Percentiles rank a stretch among this genome's conserved stretches.
Evolutionary conservation across 1,140 invertebrate genomes (phyloP).

Genomic region (honey bee (Apis mellifera)): DNA sequence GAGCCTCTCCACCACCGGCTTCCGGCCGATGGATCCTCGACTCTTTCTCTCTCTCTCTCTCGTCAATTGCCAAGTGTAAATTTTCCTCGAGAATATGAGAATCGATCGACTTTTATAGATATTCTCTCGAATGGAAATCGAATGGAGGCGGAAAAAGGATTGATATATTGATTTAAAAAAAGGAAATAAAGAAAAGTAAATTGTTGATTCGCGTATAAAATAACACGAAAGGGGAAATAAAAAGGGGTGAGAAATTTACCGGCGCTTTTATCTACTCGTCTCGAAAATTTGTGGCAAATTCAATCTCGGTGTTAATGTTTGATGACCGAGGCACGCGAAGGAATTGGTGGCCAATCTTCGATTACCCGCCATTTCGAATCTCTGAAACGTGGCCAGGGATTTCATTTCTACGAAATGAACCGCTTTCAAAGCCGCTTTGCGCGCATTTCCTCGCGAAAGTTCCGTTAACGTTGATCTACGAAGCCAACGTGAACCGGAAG

Average conservation of each 20-base stretch:
- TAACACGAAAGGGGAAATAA: too few relatives aligned
- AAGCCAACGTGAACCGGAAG: slow-evolving; percentile 4
- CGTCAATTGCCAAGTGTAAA: too few relatives aligned
- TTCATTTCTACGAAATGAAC: slow-evolving; percentile 40
- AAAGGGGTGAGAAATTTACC: too few relatives aligned
- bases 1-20: slow-evolving; percentile 1
- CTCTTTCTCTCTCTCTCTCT: too few relatives aligned
- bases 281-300: neutral
- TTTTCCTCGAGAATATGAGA: neutral
- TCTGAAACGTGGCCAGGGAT: neutral
- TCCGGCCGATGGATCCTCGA: neutral
- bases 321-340: neutral
- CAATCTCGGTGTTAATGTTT: neutral
- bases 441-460: slow-evolving; percentile 1
- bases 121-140: too few relatives aligned
- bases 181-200: too few relatives aligned
- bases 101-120: neutral
- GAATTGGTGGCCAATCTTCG: neutral
- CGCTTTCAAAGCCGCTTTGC: slow-evolving; percentile 25
- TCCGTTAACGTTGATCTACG: slow-evolving; percentile 29
- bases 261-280: too few relatives aligned
- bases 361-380: slow-evolving; percentile 25
- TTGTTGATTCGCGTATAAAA: too few relatives aligned
- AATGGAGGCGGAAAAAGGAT: too few relatives aligned
- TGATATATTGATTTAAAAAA: too few relatives aligned